Evolutionary conservation across 2,888 invertebrate species (phyloP).

Genomic region (Aquatica leii): DNA sequence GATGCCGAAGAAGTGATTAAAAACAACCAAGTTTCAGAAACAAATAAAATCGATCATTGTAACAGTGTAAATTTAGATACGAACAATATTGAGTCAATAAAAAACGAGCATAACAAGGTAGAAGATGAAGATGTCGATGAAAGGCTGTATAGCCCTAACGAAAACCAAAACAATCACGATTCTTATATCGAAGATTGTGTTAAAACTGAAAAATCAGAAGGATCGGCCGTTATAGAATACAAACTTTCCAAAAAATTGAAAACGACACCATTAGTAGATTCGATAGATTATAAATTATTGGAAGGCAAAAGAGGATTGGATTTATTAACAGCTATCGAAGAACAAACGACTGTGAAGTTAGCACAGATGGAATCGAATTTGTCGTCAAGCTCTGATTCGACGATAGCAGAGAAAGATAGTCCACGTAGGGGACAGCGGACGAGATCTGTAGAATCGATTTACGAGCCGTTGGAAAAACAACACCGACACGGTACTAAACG

Average conservation of each 20-base stretch:
- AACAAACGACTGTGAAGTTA: constrained; percentile 50
- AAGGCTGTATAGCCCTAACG: too few relatives aligned
- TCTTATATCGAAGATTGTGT: too few relatives aligned
- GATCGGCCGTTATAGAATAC: constrained; percentile 27
- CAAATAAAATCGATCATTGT: too few relatives aligned
- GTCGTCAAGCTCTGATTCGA: constrained; percentile 47
- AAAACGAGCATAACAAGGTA: too few relatives aligned
- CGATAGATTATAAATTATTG: constrained; percentile 50
- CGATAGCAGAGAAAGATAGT: constrained; percentile 24
- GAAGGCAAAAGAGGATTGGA: constrained; percentile 54
- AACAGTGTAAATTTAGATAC: too few relatives aligned
- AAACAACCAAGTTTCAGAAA: too few relatives aligned
- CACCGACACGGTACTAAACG: constrained; percentile 48
- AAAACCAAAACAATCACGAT: too few relatives aligned
- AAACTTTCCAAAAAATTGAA: constrained; percentile 12
- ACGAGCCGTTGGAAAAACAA: constrained; percentile 40
- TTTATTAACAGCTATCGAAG: constrained; percentile 52
- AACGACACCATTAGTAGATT: constrained; percentile 44
- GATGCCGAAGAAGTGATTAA: too few relatives aligned
- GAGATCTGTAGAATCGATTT: constrained; percentile 49
- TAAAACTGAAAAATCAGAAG: too few relatives aligned
- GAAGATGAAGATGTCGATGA: too few relatives aligned
- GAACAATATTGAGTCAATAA: too few relatives aligned
- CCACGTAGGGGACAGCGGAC: constrained; percentile 50
- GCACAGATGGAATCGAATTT: constrained; percentile 42